These are phyloP conservation scores for Hydropotes inermis DNA, from an alignment of 2,113 vertebrate species.

Conservation along the genomic window DNA sequence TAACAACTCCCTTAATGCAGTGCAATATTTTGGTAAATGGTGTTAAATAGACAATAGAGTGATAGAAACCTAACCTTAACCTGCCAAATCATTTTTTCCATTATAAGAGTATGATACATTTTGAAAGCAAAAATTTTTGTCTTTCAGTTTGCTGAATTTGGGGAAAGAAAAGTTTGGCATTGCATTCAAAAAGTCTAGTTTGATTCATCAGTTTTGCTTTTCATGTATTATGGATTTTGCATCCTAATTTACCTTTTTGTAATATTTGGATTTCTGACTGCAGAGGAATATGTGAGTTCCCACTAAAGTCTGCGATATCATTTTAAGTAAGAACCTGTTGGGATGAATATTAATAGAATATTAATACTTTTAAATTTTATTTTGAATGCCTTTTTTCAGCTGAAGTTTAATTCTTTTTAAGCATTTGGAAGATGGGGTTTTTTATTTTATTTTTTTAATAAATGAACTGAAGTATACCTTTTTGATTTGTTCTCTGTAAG, in stretches of 20 bases:
- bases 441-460: background rate
- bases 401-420: background rate
- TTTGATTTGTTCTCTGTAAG: background rate
- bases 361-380: background rate
- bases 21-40: background rate
- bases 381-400: background rate
- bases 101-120: background rate
- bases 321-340: background rate
- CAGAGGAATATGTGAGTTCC: background rate
- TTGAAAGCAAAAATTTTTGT: constrained; percentile 19
- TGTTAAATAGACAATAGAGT: background rate
- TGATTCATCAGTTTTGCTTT: background rate
- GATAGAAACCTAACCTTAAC: background rate
- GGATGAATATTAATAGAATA: background rate
- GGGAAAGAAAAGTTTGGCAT: background rate
- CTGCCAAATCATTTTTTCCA: background rate
- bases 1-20: background rate
- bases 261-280: background rate
- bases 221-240: background rate
- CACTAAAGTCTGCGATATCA: background rate
- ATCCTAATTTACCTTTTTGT: background rate
- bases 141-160: background rate
- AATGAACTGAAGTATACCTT: background rate
- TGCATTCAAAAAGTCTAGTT: background rate
- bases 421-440: background rate